phyloP scores from a whole-genome alignment of 1,140 invertebrate genomes.

The Pentalonia nigronervosa region DNA sequence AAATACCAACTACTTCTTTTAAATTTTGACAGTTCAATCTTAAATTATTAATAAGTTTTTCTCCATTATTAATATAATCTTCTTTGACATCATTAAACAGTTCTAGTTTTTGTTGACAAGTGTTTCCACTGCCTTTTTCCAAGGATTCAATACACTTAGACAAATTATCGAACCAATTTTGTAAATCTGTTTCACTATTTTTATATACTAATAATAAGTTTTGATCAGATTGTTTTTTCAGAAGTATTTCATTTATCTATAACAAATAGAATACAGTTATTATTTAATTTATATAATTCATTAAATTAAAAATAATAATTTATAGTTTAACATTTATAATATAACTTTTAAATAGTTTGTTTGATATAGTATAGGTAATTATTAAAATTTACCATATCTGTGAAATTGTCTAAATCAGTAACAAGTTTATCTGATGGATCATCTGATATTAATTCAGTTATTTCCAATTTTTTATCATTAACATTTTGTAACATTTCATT shows the following conservation, averaged over 20 bases:
- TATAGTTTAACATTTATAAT: neutral
- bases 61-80: conserved; percentile 59
- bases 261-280: conserved; percentile 31
- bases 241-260: conserved; percentile 74
- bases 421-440: conserved; percentile 2
- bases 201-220: conserved; percentile 81
- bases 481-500: conserved; percentile 37
- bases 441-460: neutral
- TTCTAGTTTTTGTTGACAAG: conserved; percentile 80
- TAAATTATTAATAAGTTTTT: conserved; percentile 72
- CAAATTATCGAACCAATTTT: conserved; percentile 80
- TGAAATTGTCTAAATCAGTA: neutral
- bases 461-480: conserved; percentile 36
- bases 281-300: neutral
- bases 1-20: conserved; percentile 80
- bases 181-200: conserved; percentile 76
- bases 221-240: conserved; percentile 78
- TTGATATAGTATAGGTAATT: no score
- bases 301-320: neutral
- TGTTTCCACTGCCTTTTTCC: conserved; percentile 82
- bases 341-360: neutral
- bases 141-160: conserved; percentile 80
- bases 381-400: conserved; percentile 14
- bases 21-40: conserved; percentile 75
- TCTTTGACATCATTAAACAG: conserved; percentile 69